phyloP scores from a whole-genome alignment of 2,113 vertebrate species.

The Lasiurus borealis region DNA sequence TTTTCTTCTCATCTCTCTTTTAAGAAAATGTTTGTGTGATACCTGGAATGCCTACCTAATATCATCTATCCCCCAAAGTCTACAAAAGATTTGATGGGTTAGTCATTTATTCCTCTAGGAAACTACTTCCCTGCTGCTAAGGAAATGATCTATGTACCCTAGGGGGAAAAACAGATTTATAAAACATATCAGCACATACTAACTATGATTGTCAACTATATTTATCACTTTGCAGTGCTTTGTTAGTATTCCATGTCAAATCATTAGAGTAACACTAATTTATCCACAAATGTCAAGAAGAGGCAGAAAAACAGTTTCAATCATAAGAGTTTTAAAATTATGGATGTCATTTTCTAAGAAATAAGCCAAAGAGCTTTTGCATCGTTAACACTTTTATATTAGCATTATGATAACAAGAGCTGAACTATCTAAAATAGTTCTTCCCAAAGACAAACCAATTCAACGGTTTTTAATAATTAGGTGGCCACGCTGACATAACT shows the following conservation, averaged over 20 bases:
- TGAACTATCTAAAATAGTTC: slow-evolving; percentile 74
- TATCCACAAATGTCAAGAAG: slow-evolving; percentile 63
- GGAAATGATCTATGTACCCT: slow-evolving; percentile 73
- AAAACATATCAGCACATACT: slow-evolving; percentile 40
- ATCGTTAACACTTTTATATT: slow-evolving; percentile 71
- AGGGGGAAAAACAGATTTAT: neutral
- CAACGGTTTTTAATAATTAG: slow-evolving; percentile 78
- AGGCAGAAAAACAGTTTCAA: slow-evolving; percentile 25
- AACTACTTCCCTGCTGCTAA: slow-evolving; percentile 71
- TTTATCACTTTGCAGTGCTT: slow-evolving; percentile 62
- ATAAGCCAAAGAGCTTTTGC: slow-evolving; percentile 73
- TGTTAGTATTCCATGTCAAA: slow-evolving; percentile 69
- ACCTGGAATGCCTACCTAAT: slow-evolving; percentile 48
- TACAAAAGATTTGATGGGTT: slow-evolving; percentile 66
- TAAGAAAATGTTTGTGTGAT: slow-evolving; percentile 50
- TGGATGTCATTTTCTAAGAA: slow-evolving; percentile 65
- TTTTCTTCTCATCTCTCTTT: slow-evolving; percentile 27
- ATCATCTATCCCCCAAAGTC: slow-evolving; percentile 65
- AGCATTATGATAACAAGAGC: slow-evolving; percentile 65
- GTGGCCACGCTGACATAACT: slow-evolving; percentile 67
- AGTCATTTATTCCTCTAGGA: slow-evolving; percentile 72
- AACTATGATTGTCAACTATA: slow-evolving; percentile 56
- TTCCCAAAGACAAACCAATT: slow-evolving; percentile 70
- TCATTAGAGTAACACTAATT: slow-evolving; percentile 72
- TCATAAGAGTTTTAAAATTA: slow-evolving; percentile 69